Evolutionary conservation across 1,140 invertebrate genomes (phyloP).

Genomic region (Drosophila santomea): DNA sequence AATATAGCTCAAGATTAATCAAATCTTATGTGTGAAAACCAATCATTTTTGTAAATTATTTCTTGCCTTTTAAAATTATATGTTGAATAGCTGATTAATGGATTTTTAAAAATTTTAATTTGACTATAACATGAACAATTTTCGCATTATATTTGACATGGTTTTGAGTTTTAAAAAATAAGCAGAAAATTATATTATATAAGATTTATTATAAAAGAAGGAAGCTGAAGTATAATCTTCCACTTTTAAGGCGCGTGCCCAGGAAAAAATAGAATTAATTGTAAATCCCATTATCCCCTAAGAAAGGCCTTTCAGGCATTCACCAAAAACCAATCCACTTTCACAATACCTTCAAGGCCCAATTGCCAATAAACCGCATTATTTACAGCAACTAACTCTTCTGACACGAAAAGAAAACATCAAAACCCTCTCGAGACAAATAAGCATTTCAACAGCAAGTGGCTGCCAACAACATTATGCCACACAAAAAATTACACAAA

Average conservation of each 20-base stretch:
- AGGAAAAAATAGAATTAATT: not conserved
- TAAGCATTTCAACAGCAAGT: constrained; percentile 41
- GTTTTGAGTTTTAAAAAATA: too few relatives aligned
- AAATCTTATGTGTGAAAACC: too few relatives aligned
- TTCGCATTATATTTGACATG: not conserved
- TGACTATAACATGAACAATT: not conserved
- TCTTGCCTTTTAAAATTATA: not conserved
- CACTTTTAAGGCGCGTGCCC: not conserved
- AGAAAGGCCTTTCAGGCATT: constrained; percentile 15
- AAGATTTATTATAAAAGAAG: too few relatives aligned
- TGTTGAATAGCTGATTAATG: constrained; percentile 5
- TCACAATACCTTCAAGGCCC: constrained; percentile 35
- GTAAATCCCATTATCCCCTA: constrained; percentile 10
- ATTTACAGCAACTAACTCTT: constrained; percentile 31
- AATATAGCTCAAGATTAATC: too few relatives aligned
- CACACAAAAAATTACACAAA: constrained; percentile 51
- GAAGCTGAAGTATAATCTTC: not conserved
- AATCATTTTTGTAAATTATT: too few relatives aligned
- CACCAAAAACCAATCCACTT: constrained; percentile 13
- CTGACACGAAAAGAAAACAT: constrained; percentile 44
- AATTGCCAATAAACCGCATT: constrained; percentile 26
- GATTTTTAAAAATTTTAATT: not conserved
- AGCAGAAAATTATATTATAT: not conserved
- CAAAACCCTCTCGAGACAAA: constrained; percentile 36
- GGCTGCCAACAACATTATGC: not conserved